These are phyloP conservation scores for Barypeithes pellucidus DNA, from an alignment of 2,888 invertebrate genomes.

Conservation along the genomic window DNA sequence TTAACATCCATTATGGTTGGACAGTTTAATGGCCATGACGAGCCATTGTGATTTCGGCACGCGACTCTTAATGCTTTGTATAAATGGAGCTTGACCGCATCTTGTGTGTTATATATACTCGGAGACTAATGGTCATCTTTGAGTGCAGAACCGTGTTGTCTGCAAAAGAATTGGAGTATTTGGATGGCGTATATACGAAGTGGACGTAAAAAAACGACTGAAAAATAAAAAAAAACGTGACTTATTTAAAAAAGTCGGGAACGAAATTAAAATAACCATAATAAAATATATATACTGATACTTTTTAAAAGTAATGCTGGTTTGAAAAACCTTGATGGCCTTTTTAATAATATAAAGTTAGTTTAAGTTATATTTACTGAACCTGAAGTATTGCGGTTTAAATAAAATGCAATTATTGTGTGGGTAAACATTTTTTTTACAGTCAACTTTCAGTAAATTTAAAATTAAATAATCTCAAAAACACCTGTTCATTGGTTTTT, in stretches of 20 bases:
- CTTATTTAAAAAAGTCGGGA: neutral
- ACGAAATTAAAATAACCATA: neutral
- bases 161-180: slow-evolving; percentile 46
- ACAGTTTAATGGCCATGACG: slow-evolving; percentile 51
- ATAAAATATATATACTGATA: too few species aligned
- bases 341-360: too few species aligned
- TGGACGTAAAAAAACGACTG: slow-evolving; percentile 7
- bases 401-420: too few species aligned
- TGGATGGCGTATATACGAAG: slow-evolving; percentile 22
- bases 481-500: too few species aligned
- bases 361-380: too few species aligned
- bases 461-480: too few species aligned
- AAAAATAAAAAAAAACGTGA: neutral
- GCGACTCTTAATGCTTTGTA: slow-evolving; percentile 53
- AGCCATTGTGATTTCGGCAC: slow-evolving; percentile 51
- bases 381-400: too few species aligned
- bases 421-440: too few species aligned
- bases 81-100: slow-evolving; percentile 51
- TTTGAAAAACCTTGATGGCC: too few species aligned
- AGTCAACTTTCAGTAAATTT: too few species aligned
- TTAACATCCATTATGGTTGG: slow-evolving; percentile 48
- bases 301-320: too few species aligned
- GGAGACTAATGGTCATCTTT: slow-evolving; percentile 54
- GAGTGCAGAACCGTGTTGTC: slow-evolving; percentile 52
- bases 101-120: slow-evolving; percentile 46